These are phyloP conservation scores for Coelopa pilipes DNA, from an alignment of 2,888 invertebrate genomes.

Conservation along the genomic window DNA sequence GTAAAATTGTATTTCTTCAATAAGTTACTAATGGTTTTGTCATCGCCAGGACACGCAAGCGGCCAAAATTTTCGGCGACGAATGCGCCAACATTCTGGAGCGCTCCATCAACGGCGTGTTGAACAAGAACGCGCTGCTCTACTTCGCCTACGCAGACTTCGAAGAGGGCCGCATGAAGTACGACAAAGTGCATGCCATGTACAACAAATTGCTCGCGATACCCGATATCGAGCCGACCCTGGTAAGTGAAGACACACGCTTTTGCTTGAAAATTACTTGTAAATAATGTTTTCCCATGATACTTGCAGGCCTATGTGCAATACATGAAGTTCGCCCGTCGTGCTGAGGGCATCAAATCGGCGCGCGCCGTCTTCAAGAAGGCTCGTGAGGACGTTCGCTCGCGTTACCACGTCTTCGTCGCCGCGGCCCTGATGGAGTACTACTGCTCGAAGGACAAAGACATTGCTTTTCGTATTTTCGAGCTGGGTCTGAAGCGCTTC, in stretches of 20 bases:
- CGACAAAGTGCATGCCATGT: constrained; percentile 95
- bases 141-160: constrained; percentile 99
- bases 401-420: constrained; percentile 93
- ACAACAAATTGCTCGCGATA: constrained; percentile 89
- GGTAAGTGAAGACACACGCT: constrained; percentile 69
- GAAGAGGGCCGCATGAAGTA: constrained; percentile 97
- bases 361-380: constrained; percentile 92
- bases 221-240: constrained; percentile 94
- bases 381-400: constrained; percentile 89
- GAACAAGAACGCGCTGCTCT: constrained; percentile 90
- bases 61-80: constrained; percentile 91
- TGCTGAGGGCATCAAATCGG: constrained; percentile 97
- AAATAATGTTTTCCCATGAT: background rate
- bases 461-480: constrained; percentile 96
- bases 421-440: constrained; percentile 98
- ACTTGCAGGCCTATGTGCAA: constrained; percentile 87
- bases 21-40: background rate
- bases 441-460: constrained; percentile 98
- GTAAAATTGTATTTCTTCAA: constrained; percentile 14
- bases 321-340: constrained; percentile 99
- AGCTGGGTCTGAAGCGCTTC: constrained; percentile 96
- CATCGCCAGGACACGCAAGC: constrained; percentile 85
- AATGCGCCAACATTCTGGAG: constrained; percentile 95
- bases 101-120: constrained; percentile 90
- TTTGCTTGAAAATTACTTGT: background rate